Evolutionary conservation across 2,888 invertebrate species (phyloP).

Genomic region (Entomobrya proxima): DNA sequence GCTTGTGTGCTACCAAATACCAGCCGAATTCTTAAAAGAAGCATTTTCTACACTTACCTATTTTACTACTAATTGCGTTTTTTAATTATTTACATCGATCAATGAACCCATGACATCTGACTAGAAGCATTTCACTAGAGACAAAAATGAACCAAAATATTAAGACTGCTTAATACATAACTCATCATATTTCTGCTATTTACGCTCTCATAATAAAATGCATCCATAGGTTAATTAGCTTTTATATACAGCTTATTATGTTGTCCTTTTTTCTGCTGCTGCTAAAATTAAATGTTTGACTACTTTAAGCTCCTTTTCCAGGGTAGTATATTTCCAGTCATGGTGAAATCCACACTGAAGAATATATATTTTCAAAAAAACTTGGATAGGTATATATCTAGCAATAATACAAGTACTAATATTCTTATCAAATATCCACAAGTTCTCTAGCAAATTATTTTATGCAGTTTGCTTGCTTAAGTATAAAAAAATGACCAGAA

Average conservation of each 20-base stretch:
- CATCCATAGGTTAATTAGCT: background rate
- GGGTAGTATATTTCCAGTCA: background rate
- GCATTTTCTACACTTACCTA: too few relatives aligned
- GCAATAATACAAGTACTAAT: constrained; percentile 15
- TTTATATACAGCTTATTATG: background rate
- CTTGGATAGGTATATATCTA: constrained; percentile 3
- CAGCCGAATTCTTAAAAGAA: background rate
- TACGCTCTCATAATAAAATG: too few relatives aligned
- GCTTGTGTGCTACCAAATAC: background rate
- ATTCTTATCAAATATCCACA: background rate
- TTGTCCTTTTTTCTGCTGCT: background rate
- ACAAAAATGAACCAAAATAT: constrained; percentile 37
- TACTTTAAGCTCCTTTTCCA: constrained; percentile 5
- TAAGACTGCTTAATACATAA: too few relatives aligned
- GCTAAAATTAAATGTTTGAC: background rate
- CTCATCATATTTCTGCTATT: too few relatives aligned
- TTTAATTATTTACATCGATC: background rate
- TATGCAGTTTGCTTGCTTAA: background rate
- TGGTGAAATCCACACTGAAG: background rate
- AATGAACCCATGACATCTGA: constrained; percentile 40
- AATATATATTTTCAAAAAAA: background rate
- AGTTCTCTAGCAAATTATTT: background rate
- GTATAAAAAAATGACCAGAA: constrained; percentile 64
- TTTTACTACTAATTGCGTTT: too few relatives aligned
- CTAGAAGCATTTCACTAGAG: constrained; percentile 56